Evolutionary conservation across 2,888 invertebrate genomes (phyloP).

Genomic region (Ethmia dodecea): DNA sequence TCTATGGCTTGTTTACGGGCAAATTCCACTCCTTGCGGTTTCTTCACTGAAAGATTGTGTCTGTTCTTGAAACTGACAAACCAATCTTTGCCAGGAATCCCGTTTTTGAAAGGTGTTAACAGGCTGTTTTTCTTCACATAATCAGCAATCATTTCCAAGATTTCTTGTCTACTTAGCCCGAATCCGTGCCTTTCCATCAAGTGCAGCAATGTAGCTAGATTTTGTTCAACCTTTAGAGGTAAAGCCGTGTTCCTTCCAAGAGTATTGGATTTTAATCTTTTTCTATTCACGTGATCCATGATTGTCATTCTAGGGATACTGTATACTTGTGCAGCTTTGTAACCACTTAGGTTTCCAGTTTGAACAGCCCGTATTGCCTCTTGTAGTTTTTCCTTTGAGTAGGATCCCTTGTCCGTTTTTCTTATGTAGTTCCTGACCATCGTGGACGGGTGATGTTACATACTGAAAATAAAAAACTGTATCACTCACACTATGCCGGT

Average conservation of each 20-base stretch:
- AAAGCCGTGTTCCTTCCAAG: slow-evolving; percentile 13
- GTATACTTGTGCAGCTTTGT: slow-evolving; percentile 11
- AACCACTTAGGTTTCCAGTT: slow-evolving; percentile 9
- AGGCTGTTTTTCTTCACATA: slow-evolving; percentile 8
- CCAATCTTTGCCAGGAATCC: slow-evolving; percentile 15
- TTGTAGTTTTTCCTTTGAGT: slow-evolving; percentile 10
- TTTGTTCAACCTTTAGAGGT: slow-evolving; percentile 8
- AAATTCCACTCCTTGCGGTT: slow-evolving; percentile 17
- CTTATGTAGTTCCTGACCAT: slow-evolving; percentile 13
- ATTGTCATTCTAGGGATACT: slow-evolving; percentile 13
- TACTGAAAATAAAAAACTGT: no score
- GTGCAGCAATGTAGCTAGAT: slow-evolving; percentile 9
- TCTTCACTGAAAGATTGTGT: slow-evolving; percentile 15
- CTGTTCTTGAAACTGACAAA: slow-evolving; percentile 14
- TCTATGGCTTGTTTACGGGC: slow-evolving; percentile 16
- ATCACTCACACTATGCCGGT: no score
- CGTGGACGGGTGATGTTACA: no score
- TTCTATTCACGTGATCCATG: slow-evolving; percentile 14
- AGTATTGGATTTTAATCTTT: slow-evolving; percentile 10
- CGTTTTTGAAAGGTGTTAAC: slow-evolving; percentile 11
- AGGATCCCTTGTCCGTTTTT: slow-evolving; percentile 12
- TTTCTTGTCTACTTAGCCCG: slow-evolving; percentile 11
- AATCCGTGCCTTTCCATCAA: slow-evolving; percentile 16
- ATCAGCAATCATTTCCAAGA: slow-evolving; percentile 7
- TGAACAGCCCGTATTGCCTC: slow-evolving; percentile 12